Conservation (phyloP, 2,113 vertebrate species). For the Menura novaehollandiae region DNA sequence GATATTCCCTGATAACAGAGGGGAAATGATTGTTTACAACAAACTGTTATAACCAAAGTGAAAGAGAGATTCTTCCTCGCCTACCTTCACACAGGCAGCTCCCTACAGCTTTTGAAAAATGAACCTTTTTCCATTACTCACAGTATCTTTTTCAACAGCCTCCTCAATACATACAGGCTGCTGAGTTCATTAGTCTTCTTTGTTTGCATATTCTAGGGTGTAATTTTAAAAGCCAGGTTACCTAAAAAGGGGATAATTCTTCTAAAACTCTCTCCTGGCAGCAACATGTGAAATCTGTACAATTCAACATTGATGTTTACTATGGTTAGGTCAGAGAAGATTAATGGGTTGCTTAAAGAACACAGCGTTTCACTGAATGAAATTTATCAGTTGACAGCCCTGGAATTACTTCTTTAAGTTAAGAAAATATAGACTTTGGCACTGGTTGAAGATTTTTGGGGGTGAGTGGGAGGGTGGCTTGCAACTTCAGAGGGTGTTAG, state of each 20-base stretch:
- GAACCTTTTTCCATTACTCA: slow-evolving; percentile 33
- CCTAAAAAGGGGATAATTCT: slow-evolving; percentile 53
- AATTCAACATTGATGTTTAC: slow-evolving; percentile 40
- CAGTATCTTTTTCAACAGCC: slow-evolving; percentile 1
- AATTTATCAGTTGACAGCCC: slow-evolving; percentile 35
- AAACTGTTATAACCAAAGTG: neutral
- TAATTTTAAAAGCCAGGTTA: slow-evolving; percentile 55
- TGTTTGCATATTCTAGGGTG: slow-evolving; percentile 17
- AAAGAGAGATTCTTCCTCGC: neutral
- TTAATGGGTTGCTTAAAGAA: slow-evolving; percentile 50
- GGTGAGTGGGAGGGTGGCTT: slow-evolving; percentile 30
- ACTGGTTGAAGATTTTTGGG: slow-evolving; percentile 21
- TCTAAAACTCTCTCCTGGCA: slow-evolving; percentile 31
- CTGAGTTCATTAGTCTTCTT: slow-evolving; percentile 37
- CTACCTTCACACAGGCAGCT: neutral
- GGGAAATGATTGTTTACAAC: neutral
- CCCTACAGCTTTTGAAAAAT: slow-evolving; percentile 39
- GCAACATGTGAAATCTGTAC: slow-evolving; percentile 12
- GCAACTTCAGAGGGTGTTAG: slow-evolving; percentile 45
- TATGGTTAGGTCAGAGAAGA: slow-evolving; percentile 18
- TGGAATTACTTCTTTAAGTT: slow-evolving; percentile 50
- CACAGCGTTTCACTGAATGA: neutral
- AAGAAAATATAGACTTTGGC: slow-evolving; percentile 47
- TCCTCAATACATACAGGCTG: neutral
- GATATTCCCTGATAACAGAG: neutral